These are phyloP conservation scores for Plumapathes pennacea DNA, from an alignment of 92 coral and sea anemone genomes.

Conservation along the genomic window DNA sequence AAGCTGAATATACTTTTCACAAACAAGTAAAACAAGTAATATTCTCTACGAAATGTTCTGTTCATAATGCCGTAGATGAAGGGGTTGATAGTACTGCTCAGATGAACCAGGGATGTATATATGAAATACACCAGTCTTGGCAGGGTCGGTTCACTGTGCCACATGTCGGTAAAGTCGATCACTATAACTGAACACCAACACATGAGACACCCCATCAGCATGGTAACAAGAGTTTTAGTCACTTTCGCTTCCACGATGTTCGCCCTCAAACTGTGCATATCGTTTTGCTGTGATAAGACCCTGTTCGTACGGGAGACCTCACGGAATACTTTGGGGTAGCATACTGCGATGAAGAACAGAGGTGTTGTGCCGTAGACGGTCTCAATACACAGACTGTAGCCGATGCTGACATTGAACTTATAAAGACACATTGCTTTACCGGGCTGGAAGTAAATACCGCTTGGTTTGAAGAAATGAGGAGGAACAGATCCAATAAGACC, in stretches of 20 bases:
- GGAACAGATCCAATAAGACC: slow-evolving; percentile 38
- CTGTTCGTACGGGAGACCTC: slow-evolving; percentile 30
- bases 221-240: slow-evolving; percentile 53
- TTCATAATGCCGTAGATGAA: slow-evolving; percentile 56
- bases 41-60: slow-evolving; percentile 42
- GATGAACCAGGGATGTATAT: slow-evolving; percentile 37
- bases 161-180: slow-evolving; percentile 45
- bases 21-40: no score
- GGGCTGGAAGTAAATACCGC: slow-evolving; percentile 42
- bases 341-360: slow-evolving; percentile 13
- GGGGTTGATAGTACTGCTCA: slow-evolving; percentile 55
- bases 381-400: slow-evolving; percentile 28
- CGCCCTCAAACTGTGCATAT: slow-evolving; percentile 42
- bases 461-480: slow-evolving; percentile 22
- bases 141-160: slow-evolving; percentile 29
- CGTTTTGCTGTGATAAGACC: slow-evolving; percentile 6
- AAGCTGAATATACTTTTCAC: no score
- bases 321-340: slow-evolving; percentile 31
- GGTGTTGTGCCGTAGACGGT: slow-evolving; percentile 24
- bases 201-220: slow-evolving; percentile 40
- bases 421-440: slow-evolving; percentile 60
- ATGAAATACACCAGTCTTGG: slow-evolving; percentile 34
- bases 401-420: slow-evolving; percentile 40
- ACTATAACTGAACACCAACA: slow-evolving; percentile 64
- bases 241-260: slow-evolving; percentile 57